These are phyloP conservation scores for Drosophila hamatofila DNA, from an alignment of 2,888 invertebrate genomes.

Conservation along the genomic window DNA sequence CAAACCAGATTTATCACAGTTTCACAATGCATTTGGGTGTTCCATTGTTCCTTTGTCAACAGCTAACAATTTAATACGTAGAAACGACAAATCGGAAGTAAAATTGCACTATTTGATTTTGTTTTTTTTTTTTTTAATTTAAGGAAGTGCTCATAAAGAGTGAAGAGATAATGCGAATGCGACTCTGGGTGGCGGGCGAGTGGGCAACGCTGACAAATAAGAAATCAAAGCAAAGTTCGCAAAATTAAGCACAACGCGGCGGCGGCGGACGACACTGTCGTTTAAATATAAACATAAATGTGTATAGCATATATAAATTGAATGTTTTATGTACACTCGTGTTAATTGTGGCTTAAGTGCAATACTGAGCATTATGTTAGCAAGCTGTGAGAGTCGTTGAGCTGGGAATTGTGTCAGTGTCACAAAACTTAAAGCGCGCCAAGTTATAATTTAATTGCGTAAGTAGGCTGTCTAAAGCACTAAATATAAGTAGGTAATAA, in stretches of 20 bases:
- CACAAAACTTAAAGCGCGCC: conserved; percentile 36
- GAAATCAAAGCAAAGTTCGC: conserved; percentile 36
- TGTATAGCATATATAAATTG: conserved; percentile 19
- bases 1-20: conserved; percentile 66
- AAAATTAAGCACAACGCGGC: conserved; percentile 39
- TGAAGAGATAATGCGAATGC: conserved; percentile 17
- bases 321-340: conserved; percentile 63
- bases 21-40: conserved; percentile 72
- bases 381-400: conserved; percentile 32
- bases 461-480: conserved; percentile 31
- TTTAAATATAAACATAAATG: not conserved
- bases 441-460: conserved; percentile 41
- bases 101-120: conserved; percentile 50
- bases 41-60: conserved; percentile 66
- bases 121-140: not conserved
- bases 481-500: conserved; percentile 2
- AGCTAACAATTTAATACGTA: conserved; percentile 77
- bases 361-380: conserved; percentile 43
- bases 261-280: conserved; percentile 8
- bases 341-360: conserved; percentile 45
- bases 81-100: conserved; percentile 75
- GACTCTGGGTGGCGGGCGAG: conserved; percentile 34
- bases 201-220: conserved; percentile 24
- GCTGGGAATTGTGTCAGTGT: conserved; percentile 23
- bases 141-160: conserved; percentile 21